Conservation (phyloP, 2,888 invertebrate genomes). For the Eupithecia exiguata region DNA sequence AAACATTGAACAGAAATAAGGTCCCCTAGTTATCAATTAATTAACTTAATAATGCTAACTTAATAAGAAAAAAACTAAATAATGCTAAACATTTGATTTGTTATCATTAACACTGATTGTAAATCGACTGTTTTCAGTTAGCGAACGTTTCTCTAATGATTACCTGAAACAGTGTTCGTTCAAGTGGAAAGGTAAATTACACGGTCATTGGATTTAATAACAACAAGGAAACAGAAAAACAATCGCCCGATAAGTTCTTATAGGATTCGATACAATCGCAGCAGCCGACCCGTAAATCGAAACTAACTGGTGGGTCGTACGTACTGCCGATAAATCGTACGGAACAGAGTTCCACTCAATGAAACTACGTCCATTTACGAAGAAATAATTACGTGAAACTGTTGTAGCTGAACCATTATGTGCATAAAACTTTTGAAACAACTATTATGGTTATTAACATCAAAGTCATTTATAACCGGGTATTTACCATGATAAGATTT, state of each 20-base stretch:
- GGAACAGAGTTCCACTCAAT: constrained; percentile 15
- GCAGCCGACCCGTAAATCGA: constrained; percentile 15
- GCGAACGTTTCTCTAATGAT: background rate
- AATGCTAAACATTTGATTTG: no score
- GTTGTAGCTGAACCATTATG: background rate
- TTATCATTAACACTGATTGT: background rate
- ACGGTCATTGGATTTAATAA: constrained; percentile 18
- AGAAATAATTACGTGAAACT: constrained; percentile 1
- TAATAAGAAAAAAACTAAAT: no score
- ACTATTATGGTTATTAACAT: no score
- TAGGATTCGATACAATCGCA: constrained; percentile 22
- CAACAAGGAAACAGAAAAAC: constrained; percentile 26
- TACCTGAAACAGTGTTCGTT: background rate
- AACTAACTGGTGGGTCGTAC: constrained; percentile 34
- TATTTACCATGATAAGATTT: no score
- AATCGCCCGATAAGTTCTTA: constrained; percentile 16
- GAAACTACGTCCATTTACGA: constrained; percentile 1
- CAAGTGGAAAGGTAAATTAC: constrained; percentile 13
- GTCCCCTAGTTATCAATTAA: background rate
- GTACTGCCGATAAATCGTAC: constrained; percentile 29
- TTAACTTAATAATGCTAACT: no score
- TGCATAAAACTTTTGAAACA: no score
- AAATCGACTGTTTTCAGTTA: background rate
- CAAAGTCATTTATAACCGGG: no score
- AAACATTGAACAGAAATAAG: background rate